Percentiles rank a stretch among this genome's conserved stretches.
Evolutionary conservation across 2,888 invertebrate genomes (phyloP).

Genomic region (Nomada flava): DNA sequence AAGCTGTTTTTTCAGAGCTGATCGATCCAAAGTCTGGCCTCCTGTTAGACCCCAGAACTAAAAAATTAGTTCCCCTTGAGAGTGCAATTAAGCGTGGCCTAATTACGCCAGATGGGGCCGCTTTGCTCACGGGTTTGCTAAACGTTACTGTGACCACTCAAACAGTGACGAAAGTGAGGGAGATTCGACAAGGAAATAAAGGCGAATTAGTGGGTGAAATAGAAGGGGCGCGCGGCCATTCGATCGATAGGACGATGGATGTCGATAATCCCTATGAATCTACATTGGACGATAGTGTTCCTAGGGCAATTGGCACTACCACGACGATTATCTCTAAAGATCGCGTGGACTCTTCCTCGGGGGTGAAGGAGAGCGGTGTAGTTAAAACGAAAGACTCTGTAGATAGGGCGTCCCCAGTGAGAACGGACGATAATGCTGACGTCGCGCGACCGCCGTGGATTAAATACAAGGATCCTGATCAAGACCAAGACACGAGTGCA

Average conservation of each 20-base stretch:
- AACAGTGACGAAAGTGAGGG: constrained; percentile 92
- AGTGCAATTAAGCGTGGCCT: constrained; percentile 94
- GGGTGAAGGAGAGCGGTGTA: background rate
- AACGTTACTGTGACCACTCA: constrained; percentile 95
- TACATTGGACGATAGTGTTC: constrained; percentile 16
- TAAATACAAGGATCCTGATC: constrained; percentile 19
- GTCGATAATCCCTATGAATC: constrained; percentile 92
- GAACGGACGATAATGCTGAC: background rate
- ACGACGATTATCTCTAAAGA: constrained; percentile 78
- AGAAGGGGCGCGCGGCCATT: constrained; percentile 92
- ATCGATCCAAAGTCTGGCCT: constrained; percentile 96
- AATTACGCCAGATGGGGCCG: constrained; percentile 94
- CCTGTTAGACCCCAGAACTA: constrained; percentile 90
- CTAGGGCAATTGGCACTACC: constrained; percentile 75
- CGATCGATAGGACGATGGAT: constrained; percentile 89
- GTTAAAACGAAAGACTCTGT: background rate
- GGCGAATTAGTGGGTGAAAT: constrained; percentile 68
- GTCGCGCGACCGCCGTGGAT: background rate
- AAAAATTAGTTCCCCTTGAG: constrained; percentile 91
- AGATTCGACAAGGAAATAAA: background rate
- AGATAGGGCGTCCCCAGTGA: background rate
- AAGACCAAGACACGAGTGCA: constrained; percentile 29
- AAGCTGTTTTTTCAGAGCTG: constrained; percentile 93
- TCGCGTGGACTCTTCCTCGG: constrained; percentile 22
- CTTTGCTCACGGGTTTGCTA: constrained; percentile 92